Conservation (phyloP, 1,140 invertebrate species). For the Tetramorium simillimum region DNA sequence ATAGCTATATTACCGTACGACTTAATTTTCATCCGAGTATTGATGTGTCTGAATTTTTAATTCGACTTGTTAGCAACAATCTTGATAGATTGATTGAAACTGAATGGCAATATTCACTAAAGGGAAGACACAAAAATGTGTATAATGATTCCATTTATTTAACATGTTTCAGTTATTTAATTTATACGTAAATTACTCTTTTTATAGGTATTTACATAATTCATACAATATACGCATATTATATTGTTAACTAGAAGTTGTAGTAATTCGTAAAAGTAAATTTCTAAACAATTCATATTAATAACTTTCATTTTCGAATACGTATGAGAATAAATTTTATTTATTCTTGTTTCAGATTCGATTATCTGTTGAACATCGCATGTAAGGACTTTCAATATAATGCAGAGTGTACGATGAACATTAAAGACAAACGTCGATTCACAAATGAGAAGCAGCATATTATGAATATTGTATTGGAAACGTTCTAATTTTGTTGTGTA, state of each 20-base stretch:
- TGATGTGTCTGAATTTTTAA: background rate
- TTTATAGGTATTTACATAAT: background rate
- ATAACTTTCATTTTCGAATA: background rate
- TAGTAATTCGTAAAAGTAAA: constrained; percentile 15
- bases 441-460: background rate
- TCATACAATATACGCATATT: background rate
- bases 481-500: background rate
- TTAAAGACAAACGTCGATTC: background rate
- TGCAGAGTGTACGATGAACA: background rate
- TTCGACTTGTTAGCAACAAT: background rate
- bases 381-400: constrained; percentile 5
- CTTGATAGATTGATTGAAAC: background rate
- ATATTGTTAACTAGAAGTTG: background rate
- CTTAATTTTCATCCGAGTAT: background rate
- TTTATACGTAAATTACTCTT: constrained; percentile 15
- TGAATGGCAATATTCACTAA: background rate
- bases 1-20: background rate
- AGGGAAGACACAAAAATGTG: background rate
- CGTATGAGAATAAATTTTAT: constrained; percentile 7
- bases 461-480: constrained; percentile 9
- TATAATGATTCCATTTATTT: background rate
- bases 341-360: constrained; percentile 32
- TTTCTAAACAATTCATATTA: background rate
- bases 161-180: background rate
- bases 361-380: background rate